Evolutionary conservation across 2,113 vertebrate genomes (phyloP), one percentile per base, ranked within the genome.

Genomic region (Calyptomena viridis): DNA sequence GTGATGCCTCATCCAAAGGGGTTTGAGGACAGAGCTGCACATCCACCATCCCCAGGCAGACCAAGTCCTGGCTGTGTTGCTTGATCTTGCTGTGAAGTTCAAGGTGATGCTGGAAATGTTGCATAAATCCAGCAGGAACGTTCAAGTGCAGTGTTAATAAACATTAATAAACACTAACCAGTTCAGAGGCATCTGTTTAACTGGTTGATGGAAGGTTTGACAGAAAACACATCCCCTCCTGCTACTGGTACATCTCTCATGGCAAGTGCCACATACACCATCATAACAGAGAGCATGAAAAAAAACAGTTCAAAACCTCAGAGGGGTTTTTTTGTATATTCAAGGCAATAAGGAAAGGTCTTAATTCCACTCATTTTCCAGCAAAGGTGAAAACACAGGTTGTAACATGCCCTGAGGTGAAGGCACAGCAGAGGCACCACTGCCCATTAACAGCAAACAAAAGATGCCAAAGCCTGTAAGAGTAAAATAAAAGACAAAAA

Each of bases 11-110:
- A 49, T 22, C 33, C 42, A 9, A 11, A 31, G 53, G 1, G 1
- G 14, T 16, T 49, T 2, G 1, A 14, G 53, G 47, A 16, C 33
- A 24, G 35, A 62, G 68, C 42, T 2, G 1, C 37, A 3, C 0
- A 0, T 12, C 20, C 5, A 2, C n/a, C 31, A 11, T 0, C 69
- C 73, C 77, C 19, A 12, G 8, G 1, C 0, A 59, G n/a, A 12
- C 13, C 9, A 2, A 84, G 27, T 21, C 66, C 56, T 31, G 2
- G 1, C 16, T 28, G n/a, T 47, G 8, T 0, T 0, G n/a, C 56
- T 75, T 3, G 0, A 11, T 12, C 23, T 47, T 2, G 0, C 6
- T 19, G 40, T 1, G 53, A 39, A 9, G 58, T 17, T 17, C 5
- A 2, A 49, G 60, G 68, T 58, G 60, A 35, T 1, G 5, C 76